These are phyloP conservation scores for Carassius gibelio DNA, from an alignment of 2,113 vertebrate species.

Conservation along the genomic window DNA sequence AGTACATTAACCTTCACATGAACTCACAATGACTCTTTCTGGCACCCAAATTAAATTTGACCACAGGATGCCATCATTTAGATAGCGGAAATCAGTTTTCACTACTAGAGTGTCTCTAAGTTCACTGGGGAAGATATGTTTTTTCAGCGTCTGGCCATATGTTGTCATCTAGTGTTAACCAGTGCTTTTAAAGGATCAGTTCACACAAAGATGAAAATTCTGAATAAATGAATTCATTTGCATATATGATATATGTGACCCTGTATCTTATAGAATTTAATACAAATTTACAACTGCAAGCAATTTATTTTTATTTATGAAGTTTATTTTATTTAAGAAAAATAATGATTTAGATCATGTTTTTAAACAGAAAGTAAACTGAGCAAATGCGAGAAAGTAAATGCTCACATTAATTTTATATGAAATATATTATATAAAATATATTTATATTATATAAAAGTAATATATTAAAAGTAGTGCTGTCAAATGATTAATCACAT, in stretches of 20 bases:
- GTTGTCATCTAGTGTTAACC: not conserved
- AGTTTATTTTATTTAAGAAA: too few species aligned
- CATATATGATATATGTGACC: not conserved
- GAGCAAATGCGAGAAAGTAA: too few species aligned
- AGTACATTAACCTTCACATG: constrained; percentile 1
- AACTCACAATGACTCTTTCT: not conserved
- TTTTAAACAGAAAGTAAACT: too few species aligned
- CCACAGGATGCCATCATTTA: not conserved
- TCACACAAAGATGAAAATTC: not conserved
- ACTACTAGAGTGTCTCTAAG: not conserved
- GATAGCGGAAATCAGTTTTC: not conserved
- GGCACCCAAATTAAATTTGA: not conserved
- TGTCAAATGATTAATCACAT: too few species aligned
- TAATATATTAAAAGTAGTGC: not conserved
- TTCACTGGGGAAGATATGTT: not conserved
- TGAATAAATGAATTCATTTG: too few species aligned
- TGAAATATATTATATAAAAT: too few species aligned
- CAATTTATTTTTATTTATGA: too few species aligned
- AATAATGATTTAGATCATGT: too few species aligned
- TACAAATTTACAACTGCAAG: too few species aligned
- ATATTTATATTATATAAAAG: too few species aligned
- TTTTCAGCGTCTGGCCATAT: not conserved
- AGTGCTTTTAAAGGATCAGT: not conserved
- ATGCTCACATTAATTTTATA: too few species aligned
- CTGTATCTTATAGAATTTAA: too few species aligned